Base-by-base conservation (phyloP, 2,113 vertebrate genomes). In the Brienomyrus longianalis region DNA sequence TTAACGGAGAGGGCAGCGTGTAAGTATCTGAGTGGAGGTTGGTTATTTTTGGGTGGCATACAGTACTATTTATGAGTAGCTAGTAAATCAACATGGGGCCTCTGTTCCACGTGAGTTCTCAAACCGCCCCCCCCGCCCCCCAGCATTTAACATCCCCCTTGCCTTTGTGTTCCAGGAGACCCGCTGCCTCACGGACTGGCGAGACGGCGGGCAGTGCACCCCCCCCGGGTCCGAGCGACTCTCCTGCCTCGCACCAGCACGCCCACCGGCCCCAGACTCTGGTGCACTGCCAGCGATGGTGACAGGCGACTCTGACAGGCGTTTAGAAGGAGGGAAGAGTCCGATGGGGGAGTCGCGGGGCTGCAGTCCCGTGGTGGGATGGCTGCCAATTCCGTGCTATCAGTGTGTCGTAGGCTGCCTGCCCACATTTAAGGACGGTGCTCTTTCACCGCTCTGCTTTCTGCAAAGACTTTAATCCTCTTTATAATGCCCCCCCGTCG, bases 141-240 rank as follows among this genome's bases (percentile, higher is more conserved):
- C 45, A n/a, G 10, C 39, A 45, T 31, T 83, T 54, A 62, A 86
- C 66, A 59, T 43, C 89, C 62, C 27, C 9, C 43, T 52, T 50
- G 84, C 62, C 62, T 92, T 90, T 91, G 84, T 90, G 52, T 91
- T 91, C 54, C 90, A 92, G 92, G 31, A 66, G 89, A 90, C 88
- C 70, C 77, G 74, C 74, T 31, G 62, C 87, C 91, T 54, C 39
- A 39, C 52, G 83, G 43, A 89, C 77, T 80, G 52, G 89, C 5
- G 84, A 89, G 39, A 47, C 83, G 5, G n/a, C 52, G 52, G 45
- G 52, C 47, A 13, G 86, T 7, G 80, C 51, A 87, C 27, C 66
- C 87, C 27, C 66, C 50, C 83, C 86, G 59, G 80, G 74, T 66
- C 56, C 74, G 23, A 45, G 74, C 54, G 11, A 17, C 11, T 39